A percentile compares a stretch with the other conserved stretches of the same genome.
Conservation (phyloP, 1,140 invertebrate genomes). For the Pinna nobilis region DNA sequence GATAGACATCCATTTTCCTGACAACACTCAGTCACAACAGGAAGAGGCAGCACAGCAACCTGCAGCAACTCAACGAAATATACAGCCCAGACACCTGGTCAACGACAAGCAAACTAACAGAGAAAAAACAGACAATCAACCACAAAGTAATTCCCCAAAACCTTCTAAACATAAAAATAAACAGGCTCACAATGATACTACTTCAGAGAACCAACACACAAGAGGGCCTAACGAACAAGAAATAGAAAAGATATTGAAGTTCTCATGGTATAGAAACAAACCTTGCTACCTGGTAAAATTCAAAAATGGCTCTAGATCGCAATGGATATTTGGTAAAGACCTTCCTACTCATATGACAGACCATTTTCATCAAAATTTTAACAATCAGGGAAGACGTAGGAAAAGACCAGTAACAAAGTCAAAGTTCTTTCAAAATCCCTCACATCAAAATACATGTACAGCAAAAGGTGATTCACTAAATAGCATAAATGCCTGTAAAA, state of each 20-base stretch:
- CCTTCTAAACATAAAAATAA: background rate
- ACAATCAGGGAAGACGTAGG: background rate
- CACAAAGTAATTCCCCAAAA: background rate
- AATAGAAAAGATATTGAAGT: background rate
- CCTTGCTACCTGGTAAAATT: background rate
- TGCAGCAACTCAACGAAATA: background rate
- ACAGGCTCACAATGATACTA: background rate
- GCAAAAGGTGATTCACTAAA: background rate
- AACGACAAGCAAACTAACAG: background rate
- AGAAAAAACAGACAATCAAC: background rate
- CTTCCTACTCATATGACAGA: background rate
- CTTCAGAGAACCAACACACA: background rate
- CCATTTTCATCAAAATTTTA: background rate
- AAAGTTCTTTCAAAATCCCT: background rate
- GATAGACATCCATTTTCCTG: background rate
- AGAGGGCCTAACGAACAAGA: too few relatives aligned
- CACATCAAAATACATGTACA: background rate
- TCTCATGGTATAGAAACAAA: background rate
- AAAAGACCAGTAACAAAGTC: background rate
- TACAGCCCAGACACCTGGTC: background rate
- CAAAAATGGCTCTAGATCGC: background rate
- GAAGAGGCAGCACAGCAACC: background rate
- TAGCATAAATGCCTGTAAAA: too few relatives aligned
- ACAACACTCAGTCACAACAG: background rate
- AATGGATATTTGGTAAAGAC: background rate